Evolutionary conservation across 2,113 vertebrate species (phyloP).

Genomic region (Cynopterus brachyotis): DNA sequence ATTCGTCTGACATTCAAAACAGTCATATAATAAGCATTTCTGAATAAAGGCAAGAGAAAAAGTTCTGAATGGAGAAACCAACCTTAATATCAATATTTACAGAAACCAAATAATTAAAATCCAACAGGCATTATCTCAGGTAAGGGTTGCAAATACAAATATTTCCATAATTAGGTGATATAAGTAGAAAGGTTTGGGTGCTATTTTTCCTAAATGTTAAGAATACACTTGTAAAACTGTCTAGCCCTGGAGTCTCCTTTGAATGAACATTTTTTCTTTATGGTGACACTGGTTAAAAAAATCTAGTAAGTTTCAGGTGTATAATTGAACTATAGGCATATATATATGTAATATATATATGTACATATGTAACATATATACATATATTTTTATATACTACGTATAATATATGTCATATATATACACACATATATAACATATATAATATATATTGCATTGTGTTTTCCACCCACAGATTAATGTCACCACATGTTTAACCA

Average conservation of each 20-base stretch:
- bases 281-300: too few relatives aligned
- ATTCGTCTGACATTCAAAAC: neutral
- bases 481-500: too few relatives aligned
- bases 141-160: neutral
- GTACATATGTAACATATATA: too few relatives aligned
- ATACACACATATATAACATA: too few relatives aligned
- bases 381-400: too few relatives aligned
- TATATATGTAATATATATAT: too few relatives aligned
- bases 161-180: neutral
- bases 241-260: neutral
- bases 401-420: too few relatives aligned
- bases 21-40: neutral
- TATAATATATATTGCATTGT: too few relatives aligned
- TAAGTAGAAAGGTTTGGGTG: neutral
- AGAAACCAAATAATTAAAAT: neutral
- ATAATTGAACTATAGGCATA: too few relatives aligned
- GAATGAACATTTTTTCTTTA: neutral
- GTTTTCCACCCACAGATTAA: too few relatives aligned
- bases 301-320: too few relatives aligned
- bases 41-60: neutral
- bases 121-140: neutral
- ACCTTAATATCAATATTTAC: neutral
- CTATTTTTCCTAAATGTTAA: neutral
- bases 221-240: neutral
- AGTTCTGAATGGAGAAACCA: neutral